Evolutionary conservation across 2,888 invertebrate genomes (phyloP), one percentile per base, ranked within the genome.

Genomic region (Asteroscopus sphinx): DNA sequence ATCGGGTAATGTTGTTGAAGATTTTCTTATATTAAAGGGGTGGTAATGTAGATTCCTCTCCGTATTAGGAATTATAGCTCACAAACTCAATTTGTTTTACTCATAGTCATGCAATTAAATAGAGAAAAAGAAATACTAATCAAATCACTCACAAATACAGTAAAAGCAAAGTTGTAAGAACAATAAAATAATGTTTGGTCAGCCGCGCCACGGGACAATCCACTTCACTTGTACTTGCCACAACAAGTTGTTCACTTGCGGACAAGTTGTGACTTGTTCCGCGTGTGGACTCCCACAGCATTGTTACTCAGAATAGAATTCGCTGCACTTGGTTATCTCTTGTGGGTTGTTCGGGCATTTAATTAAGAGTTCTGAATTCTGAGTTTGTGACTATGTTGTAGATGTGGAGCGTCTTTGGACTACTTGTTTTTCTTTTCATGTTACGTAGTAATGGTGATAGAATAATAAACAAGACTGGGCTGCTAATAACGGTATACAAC

Each of bases 191-290:
- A 71, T 71, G 68, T 74, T 78, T 33, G 74, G 61, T 72, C 75
- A 73, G 60, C 39, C 56, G 21, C 21, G 4, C 21, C 21, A 6
- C 21, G 68, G 62, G 68, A 70, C 75, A 72, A 75, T 63, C 76
- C 67, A 55, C 65, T 61, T 59, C 61, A 45, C 21, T 47, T 13
- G 64, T 76, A 73, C 69, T 68, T 68, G 61, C 78, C 73, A 78
- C 79, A 82, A 82, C 81, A 81, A 86, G 76, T 83, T 86, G 81
- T 81, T 81, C 84, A 82, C 81, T 85, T 78, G 71, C 61, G 61
- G 77, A 76, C 76, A 66, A 81, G 82, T 82, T 80, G 76, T 62
- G 74, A 85, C 65, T 67, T 65, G 71, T 70, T 80, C 66, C 61
- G 56, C 48, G 67, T 65, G 68, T 68, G 48, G 69, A 46, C 58